Percentiles rank a stretch among this genome's conserved stretches.
These are phyloP conservation scores for Gobionotothen gibberifrons DNA, from an alignment of 2,797 vertebrate genomes.

Conservation along the genomic window DNA sequence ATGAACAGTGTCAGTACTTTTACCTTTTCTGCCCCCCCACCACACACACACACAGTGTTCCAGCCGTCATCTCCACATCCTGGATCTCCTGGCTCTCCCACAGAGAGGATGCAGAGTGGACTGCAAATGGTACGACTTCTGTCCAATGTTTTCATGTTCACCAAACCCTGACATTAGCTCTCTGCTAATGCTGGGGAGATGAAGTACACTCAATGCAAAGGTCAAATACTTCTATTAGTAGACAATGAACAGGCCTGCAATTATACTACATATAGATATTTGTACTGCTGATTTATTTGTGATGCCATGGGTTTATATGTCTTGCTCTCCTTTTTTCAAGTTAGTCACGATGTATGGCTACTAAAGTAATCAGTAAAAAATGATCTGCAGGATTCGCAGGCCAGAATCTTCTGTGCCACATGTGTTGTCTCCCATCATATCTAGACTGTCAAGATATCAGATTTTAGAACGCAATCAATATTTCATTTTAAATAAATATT, in stretches of 20 bases:
- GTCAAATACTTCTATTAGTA: background rate
- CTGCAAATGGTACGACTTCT: slow-evolving; percentile 64
- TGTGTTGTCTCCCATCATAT: background rate
- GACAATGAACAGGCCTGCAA: too few relatives aligned
- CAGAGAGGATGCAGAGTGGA: slow-evolving; percentile 61
- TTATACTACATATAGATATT: background rate
- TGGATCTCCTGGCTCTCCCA: slow-evolving; percentile 72
- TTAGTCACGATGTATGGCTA: background rate
- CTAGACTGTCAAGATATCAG: too few relatives aligned
- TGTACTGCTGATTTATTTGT: background rate
- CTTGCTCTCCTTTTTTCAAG: background rate
- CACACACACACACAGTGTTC: slow-evolving; percentile 61
- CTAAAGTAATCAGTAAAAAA: background rate
- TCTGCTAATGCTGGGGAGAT: background rate
- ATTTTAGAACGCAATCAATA: too few relatives aligned
- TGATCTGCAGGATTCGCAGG: background rate
- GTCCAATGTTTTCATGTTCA: slow-evolving; percentile 20
- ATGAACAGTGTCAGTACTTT: slow-evolving; percentile 21
- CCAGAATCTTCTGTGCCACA: background rate
- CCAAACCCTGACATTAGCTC: background rate
- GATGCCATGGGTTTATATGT: background rate
- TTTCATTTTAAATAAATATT: too few relatives aligned
- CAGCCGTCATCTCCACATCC: slow-evolving; percentile 70
- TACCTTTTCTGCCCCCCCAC: slow-evolving; percentile 44
- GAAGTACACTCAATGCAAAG: background rate